Base-by-base conservation (phyloP, 2,797 vertebrate species). In the Sebastes iracundus region DNA sequence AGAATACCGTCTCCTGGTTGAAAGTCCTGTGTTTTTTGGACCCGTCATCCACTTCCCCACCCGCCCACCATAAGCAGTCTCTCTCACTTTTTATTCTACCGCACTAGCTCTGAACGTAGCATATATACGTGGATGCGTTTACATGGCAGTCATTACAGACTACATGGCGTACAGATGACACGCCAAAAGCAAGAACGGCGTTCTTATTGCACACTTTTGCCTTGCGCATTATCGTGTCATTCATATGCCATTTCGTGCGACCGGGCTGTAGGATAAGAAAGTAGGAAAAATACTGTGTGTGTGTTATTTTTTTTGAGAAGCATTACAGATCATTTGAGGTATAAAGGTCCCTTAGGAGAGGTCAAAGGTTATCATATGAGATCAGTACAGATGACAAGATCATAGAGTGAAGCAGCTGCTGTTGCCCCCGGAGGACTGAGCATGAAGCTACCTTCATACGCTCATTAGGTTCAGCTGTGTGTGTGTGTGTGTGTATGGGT, bases 351-450 rank as follows among this genome's bases (percentile, higher is more conserved):
- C 69, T 4, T 0, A 22, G 68, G 67, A 72, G 75, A 74, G 83
- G 84, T 90, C 77, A 87, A 32, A 88, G 76, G 81, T 88, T 71
- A 56, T 78, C 62, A 68, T 46, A 58, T 79, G 79, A 82, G 64
- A 64, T 87, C 77, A 69, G 82, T 52, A 13, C 80, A 78, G 74
- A 88, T 80, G 90, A 88, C 84, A 53, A 25, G 80, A 81, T 85
- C 84, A 80, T 74, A 58, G 33, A 76, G 74, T 2, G 22, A 78
- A 81, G 82, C 89, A 90, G 87, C 89, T 93, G 93, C 82, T 64
- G 67, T 73, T 65, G 67, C 8, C 79, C 67, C 65, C 0, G 9
- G 25, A 87, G 79, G 79, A 64, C 28, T 7, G 65, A 69, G 79
- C 60, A 61, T 75, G 80, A 69, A 81, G 73, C 73, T 82, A 70